Conservation (phyloP, 1,140 invertebrate genomes). For the Eubasilissa regina region DNA sequence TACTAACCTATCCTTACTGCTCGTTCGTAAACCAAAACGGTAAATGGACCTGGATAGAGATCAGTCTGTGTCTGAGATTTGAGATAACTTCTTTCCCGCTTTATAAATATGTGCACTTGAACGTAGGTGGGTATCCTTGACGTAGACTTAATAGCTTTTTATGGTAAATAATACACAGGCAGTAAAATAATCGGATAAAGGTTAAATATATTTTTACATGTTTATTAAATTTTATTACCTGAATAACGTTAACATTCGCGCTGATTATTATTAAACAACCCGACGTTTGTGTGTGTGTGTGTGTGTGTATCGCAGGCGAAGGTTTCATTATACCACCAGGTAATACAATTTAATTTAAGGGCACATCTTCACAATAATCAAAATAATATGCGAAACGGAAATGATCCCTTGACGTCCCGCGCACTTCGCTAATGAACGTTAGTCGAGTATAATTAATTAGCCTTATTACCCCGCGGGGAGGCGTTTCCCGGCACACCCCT, state of each 20-base stretch:
- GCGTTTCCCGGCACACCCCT: slow-evolving; percentile 56
- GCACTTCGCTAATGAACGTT: slow-evolving; percentile 59
- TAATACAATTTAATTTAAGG: slow-evolving; percentile 33
- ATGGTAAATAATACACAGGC: too few relatives aligned
- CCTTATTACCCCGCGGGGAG: slow-evolving; percentile 59
- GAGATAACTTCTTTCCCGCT: too few relatives aligned
- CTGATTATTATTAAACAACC: slow-evolving; percentile 26
- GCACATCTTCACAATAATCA: slow-evolving; percentile 52
- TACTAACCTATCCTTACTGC: too few relatives aligned
- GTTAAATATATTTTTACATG: too few relatives aligned
- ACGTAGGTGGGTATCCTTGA: too few relatives aligned
- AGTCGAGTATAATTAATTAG: slow-evolving; percentile 60
- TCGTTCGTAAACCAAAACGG: too few relatives aligned
- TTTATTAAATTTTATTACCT: too few relatives aligned
- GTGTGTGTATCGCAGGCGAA: not conserved
- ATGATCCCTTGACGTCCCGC: slow-evolving; percentile 42
- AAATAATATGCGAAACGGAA: slow-evolving; percentile 58
- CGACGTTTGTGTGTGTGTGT: not conserved
- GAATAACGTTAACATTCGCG: slow-evolving; percentile 18
- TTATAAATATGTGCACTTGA: too few relatives aligned
- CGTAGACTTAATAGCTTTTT: too few relatives aligned
- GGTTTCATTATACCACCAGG: slow-evolving; percentile 36
- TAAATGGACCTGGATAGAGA: too few relatives aligned
- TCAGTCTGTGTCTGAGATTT: too few relatives aligned
- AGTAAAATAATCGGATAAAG: too few relatives aligned